Evolutionary conservation across 2,888 invertebrate genomes (phyloP).

Genomic region (Ichneumoninae sp.): DNA sequence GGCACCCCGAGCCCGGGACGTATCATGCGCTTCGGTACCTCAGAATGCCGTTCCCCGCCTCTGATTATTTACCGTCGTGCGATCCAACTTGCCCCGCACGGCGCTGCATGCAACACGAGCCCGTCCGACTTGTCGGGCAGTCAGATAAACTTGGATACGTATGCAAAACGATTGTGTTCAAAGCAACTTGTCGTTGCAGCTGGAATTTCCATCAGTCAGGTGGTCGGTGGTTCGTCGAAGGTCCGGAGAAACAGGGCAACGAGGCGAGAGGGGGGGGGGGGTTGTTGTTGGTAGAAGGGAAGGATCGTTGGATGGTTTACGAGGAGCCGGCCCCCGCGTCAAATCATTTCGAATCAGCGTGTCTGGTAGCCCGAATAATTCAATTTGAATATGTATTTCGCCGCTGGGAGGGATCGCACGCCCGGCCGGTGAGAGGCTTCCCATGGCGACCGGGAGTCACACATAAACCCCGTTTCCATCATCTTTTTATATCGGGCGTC

Average conservation of each 20-base stretch:
- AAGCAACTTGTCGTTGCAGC: slow-evolving; percentile 79
- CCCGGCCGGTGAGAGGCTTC: slow-evolving; percentile 22
- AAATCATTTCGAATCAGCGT: slow-evolving; percentile 84
- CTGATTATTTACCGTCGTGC: slow-evolving; percentile 8
- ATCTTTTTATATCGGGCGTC: background rate
- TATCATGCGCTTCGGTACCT: slow-evolving; percentile 21
- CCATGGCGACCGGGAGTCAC: slow-evolving; percentile 35
- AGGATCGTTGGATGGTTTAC: slow-evolving; percentile 64
- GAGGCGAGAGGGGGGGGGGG: slow-evolving; percentile 35
- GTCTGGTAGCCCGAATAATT: slow-evolving; percentile 83
- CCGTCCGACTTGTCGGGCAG: slow-evolving; percentile 54
- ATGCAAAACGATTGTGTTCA: slow-evolving; percentile 82
- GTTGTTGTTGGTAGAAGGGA: slow-evolving; percentile 44
- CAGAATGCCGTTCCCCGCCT: background rate
- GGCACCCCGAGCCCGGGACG: background rate
- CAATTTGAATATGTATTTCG: slow-evolving; percentile 84
- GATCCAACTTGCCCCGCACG: slow-evolving; percentile 38
- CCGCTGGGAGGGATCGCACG: slow-evolving; percentile 53
- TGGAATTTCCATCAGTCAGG: slow-evolving; percentile 83
- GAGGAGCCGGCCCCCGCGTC: slow-evolving; percentile 72
- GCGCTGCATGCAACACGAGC: slow-evolving; percentile 8
- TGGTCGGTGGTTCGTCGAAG: slow-evolving; percentile 54
- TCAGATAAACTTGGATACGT: slow-evolving; percentile 74
- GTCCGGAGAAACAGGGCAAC: slow-evolving; percentile 37
- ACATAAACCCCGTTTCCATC: background rate